Conservation (phyloP, 2,797 vertebrate genomes). For the Hybognathus amarus region DNA sequence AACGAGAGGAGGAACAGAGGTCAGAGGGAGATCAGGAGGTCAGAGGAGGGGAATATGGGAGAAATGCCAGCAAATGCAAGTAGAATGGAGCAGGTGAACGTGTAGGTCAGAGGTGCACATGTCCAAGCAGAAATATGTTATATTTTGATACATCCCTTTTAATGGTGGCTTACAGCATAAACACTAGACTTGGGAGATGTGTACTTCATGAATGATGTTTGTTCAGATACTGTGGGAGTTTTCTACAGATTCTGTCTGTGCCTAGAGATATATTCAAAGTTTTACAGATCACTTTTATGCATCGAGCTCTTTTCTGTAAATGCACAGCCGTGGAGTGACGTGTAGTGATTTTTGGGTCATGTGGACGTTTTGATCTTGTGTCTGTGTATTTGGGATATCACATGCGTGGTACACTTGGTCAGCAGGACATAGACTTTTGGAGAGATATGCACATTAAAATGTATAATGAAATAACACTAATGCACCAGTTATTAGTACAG, state of each 20-base stretch:
- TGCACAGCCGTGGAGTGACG: background rate
- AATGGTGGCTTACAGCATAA: background rate
- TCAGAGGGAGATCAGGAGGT: constrained; percentile 45
- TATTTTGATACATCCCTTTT: background rate
- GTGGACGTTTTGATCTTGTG: background rate
- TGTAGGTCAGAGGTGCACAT: background rate
- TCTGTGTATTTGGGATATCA: constrained; percentile 20
- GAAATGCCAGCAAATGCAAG: constrained; percentile 36
- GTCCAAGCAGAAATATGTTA: constrained; percentile 17
- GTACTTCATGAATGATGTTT: background rate
- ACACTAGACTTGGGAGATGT: background rate
- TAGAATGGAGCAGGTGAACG: constrained; percentile 24
- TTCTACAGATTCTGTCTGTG: background rate
- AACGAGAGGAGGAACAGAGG: constrained; percentile 42
- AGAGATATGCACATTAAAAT: background rate
- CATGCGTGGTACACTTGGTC: constrained; percentile 19
- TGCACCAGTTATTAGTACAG: constrained; percentile 54
- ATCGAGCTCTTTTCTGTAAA: background rate
- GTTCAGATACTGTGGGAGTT: background rate
- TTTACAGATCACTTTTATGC: background rate
- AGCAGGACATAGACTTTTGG: background rate
- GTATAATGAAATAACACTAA: constrained; percentile 10
- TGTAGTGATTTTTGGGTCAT: background rate
- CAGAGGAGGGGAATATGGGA: constrained; percentile 51
- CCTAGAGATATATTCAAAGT: background rate